phyloP scores from a whole-genome alignment of 2,113 vertebrate species.

The Laticauda colubrina region DNA sequence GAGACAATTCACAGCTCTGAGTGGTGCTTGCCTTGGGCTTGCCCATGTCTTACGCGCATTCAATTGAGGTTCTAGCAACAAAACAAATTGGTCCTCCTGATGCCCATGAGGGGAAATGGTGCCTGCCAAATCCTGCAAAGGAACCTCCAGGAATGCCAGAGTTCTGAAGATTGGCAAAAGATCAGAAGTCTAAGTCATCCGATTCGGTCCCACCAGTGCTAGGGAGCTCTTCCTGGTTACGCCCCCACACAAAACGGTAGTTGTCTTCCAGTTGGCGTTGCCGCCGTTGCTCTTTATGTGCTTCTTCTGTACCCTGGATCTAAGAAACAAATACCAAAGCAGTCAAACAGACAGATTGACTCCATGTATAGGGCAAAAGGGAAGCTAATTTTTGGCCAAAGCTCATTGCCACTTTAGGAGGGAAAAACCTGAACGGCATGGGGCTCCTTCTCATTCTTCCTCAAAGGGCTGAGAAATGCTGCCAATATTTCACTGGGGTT shows the following conservation, averaged over 20 bases:
- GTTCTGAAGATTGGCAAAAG: neutral
- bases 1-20: neutral
- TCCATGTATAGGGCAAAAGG: rapidly evolving
- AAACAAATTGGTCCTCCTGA: neutral
- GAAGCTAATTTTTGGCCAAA: neutral
- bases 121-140: neutral
- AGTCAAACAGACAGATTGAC: neutral
- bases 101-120: neutral
- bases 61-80: neutral
- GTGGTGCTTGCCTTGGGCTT: neutral
- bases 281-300: constrained; percentile 84
- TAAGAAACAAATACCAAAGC: constrained; percentile 34
- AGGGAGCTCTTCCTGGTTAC: constrained; percentile 67
- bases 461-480: neutral
- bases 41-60: neutral
- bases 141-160: neutral
- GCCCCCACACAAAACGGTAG: constrained; percentile 88
- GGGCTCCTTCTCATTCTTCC: neutral
- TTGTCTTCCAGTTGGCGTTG: constrained; percentile 89
- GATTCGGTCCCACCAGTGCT: constrained; percentile 74
- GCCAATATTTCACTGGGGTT: neutral
- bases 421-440: neutral
- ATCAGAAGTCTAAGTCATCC: constrained; percentile 86
- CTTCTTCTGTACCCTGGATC: constrained; percentile 88
- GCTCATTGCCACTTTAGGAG: neutral